phyloP scores from a whole-genome alignment of 1,140 invertebrate genomes.

The Eueides isabella region DNA sequence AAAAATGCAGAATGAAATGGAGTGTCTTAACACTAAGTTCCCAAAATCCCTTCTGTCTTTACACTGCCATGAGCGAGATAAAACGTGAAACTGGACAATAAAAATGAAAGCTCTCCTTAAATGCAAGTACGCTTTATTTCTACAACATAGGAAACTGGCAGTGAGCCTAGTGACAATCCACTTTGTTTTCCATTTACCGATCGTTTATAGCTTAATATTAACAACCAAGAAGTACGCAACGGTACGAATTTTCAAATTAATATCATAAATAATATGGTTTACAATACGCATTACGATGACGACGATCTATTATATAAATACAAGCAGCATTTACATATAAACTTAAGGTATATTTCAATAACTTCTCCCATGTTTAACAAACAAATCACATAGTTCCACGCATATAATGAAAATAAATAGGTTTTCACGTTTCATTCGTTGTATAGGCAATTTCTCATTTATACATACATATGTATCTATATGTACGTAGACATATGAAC shows the following conservation, averaged over 20 bases:
- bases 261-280: not conserved
- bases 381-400: not conserved
- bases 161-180: too few species aligned
- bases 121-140: too few species aligned
- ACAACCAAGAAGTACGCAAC: too few species aligned
- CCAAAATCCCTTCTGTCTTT: too few species aligned
- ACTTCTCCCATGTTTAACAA: not conserved
- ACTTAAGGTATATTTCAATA: not conserved
- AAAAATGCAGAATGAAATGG: too few species aligned
- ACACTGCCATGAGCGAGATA: too few species aligned
- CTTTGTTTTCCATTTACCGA: too few species aligned
- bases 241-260: too few species aligned
- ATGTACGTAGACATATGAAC: not conserved
- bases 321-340: not conserved
- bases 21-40: too few species aligned
- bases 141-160: too few species aligned
- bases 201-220: too few species aligned
- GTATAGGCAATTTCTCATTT: not conserved
- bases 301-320: not conserved
- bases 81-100: too few species aligned
- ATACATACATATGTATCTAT: not conserved
- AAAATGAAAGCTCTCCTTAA: not conserved
- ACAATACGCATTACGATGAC: not conserved
- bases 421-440: not conserved
- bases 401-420: conserved; percentile 1